Conservation (phyloP, 2,797 vertebrate species). For the Clarias fuscus region DNA sequence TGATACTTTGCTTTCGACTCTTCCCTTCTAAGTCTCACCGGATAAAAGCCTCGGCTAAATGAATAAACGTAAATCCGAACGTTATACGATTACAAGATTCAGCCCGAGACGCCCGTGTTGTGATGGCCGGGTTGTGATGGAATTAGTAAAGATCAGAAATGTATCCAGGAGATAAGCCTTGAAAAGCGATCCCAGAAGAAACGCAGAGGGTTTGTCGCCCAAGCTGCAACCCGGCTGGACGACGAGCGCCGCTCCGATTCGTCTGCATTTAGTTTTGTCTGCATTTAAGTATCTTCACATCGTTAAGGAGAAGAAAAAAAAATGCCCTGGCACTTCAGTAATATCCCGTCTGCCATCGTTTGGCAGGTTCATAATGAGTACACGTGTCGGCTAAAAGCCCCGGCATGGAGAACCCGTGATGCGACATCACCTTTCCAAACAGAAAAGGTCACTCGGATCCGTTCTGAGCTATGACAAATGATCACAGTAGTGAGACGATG, state of each 20-base stretch:
- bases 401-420: constrained; percentile 28
- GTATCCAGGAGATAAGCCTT: not conserved
- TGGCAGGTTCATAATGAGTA: constrained; percentile 52
- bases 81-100: constrained; percentile 14
- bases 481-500: constrained; percentile 55
- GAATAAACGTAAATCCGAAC: constrained; percentile 13
- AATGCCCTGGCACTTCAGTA: constrained; percentile 19
- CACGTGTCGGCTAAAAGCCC: constrained; percentile 47
- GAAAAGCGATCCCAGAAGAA: constrained; percentile 1
- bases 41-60: constrained; percentile 3
- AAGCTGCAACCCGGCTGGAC: not conserved
- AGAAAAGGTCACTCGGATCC: constrained; percentile 64
- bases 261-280: not conserved
- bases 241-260: not conserved
- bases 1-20: not conserved
- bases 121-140: not conserved
- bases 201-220: not conserved
- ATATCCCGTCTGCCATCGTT: constrained; percentile 51
- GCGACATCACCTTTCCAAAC: constrained; percentile 44
- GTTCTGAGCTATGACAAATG: constrained; percentile 55
- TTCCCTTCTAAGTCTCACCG: not conserved
- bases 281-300: constrained; percentile 15
- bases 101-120: not conserved
- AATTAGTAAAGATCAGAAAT: constrained; percentile 15
- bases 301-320: not conserved